Evolutionary conservation across 1,140 invertebrate species (phyloP).

Genomic region (Euwallacea similis): DNA sequence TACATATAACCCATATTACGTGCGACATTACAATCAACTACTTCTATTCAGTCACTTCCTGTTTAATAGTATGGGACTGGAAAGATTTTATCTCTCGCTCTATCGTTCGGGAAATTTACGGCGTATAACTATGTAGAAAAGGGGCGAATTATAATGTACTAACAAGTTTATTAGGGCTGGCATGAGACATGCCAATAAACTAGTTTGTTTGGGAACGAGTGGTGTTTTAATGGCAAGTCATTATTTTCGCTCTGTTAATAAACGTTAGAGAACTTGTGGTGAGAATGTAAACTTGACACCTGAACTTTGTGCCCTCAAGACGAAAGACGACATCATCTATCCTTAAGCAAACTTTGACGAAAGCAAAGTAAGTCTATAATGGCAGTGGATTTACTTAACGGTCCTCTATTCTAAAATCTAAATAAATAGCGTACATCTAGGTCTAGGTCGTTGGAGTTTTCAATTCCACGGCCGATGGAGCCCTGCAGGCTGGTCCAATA

Average conservation of each 20-base stretch:
- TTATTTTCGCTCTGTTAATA: too few species aligned
- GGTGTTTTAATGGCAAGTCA: not conserved
- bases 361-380: not conserved
- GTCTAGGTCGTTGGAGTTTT: slow-evolving; percentile 6
- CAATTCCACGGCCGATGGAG: not conserved
- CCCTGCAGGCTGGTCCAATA: not conserved
- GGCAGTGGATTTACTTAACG: not conserved
- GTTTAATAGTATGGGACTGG: slow-evolving; percentile 6
- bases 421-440: not conserved
- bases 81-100: slow-evolving; percentile 17
- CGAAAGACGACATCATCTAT: too few species aligned
- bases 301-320: too few species aligned
- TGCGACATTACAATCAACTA: slow-evolving; percentile 7
- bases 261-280: too few species aligned
- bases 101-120: not conserved
- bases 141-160: slow-evolving; percentile 9
- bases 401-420: not conserved
- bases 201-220: not conserved
- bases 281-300: too few species aligned
- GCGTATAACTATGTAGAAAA: not conserved
- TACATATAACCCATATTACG: not conserved
- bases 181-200: not conserved
- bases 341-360: too few species aligned
- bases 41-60: slow-evolving; percentile 8
- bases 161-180: slow-evolving; percentile 10